These are phyloP conservation scores for Orchestia grillus DNA, from an alignment of 1,140 invertebrate species.

Conservation along the genomic window DNA sequence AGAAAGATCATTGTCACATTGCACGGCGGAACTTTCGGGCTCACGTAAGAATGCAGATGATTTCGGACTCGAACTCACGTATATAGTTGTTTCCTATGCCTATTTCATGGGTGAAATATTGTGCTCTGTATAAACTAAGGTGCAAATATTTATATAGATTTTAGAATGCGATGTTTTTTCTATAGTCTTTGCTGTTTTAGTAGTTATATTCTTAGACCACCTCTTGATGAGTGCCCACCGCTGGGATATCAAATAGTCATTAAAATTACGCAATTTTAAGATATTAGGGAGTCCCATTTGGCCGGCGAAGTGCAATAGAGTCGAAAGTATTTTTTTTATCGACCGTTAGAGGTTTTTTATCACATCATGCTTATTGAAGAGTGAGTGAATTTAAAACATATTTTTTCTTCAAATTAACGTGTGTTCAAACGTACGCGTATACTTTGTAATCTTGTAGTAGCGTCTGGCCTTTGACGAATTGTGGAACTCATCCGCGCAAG, in stretches of 20 bases:
- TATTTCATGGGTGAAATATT: background rate
- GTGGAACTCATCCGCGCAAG: background rate
- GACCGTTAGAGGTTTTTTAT: background rate
- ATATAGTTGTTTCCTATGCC: background rate
- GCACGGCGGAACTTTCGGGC: background rate
- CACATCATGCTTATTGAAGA: background rate
- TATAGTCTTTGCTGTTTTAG: constrained; percentile 43
- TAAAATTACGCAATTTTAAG: background rate
- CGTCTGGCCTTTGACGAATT: background rate
- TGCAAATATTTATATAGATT: constrained; percentile 51
- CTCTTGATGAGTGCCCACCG: background rate
- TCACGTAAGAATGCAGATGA: background rate
- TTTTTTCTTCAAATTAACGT: background rate
- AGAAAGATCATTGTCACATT: background rate
- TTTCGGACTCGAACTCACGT: background rate
- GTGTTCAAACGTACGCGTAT: background rate
- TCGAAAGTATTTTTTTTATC: background rate
- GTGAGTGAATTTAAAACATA: background rate
- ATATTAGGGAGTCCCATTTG: background rate
- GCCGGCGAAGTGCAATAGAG: constrained; percentile 20
- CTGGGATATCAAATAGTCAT: background rate
- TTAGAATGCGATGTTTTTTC: constrained; percentile 51
- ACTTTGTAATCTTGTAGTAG: background rate
- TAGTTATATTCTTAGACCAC: background rate
- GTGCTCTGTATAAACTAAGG: constrained; percentile 47